Evolutionary conservation across 2,888 invertebrate species (phyloP).

Genomic region (Pristionchus fissidentatus): DNA sequence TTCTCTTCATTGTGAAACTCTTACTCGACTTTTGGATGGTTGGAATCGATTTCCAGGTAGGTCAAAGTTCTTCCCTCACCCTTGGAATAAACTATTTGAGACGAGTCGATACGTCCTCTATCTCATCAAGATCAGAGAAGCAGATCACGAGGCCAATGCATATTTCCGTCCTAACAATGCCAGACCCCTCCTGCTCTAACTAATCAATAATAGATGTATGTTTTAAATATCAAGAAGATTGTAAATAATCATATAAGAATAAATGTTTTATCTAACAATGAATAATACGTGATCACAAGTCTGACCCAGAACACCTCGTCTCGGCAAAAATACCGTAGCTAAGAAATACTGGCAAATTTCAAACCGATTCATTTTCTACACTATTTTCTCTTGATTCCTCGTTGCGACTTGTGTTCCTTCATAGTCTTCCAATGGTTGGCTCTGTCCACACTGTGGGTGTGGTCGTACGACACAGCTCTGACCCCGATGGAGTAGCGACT

Average conservation of each 20-base stretch:
- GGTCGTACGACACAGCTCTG: background rate
- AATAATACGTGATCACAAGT: too few species aligned
- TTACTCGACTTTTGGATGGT: slow-evolving; percentile 24
- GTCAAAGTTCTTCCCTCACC: background rate
- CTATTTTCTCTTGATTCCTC: background rate
- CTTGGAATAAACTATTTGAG: background rate
- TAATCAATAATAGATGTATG: background rate
- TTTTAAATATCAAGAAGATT: background rate
- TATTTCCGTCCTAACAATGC: background rate
- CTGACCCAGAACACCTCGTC: too few species aligned
- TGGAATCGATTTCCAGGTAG: slow-evolving; percentile 15
- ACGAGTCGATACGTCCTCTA: slow-evolving; percentile 3
- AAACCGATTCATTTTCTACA: too few species aligned
- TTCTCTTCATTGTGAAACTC: slow-evolving; percentile 27
- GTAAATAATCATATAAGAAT: too few species aligned
- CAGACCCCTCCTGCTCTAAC: background rate
- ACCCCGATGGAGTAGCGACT: background rate
- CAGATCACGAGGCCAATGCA: background rate
- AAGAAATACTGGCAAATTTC: too few species aligned
- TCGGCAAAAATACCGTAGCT: too few species aligned
- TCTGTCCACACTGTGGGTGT: background rate
- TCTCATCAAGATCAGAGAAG: slow-evolving; percentile 32
- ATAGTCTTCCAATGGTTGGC: background rate
- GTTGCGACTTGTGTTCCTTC: too few species aligned
- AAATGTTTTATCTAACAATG: too few species aligned